Evolutionary conservation across 1,140 invertebrate genomes (phyloP).

Genomic region (Drosophila lowei): DNA sequence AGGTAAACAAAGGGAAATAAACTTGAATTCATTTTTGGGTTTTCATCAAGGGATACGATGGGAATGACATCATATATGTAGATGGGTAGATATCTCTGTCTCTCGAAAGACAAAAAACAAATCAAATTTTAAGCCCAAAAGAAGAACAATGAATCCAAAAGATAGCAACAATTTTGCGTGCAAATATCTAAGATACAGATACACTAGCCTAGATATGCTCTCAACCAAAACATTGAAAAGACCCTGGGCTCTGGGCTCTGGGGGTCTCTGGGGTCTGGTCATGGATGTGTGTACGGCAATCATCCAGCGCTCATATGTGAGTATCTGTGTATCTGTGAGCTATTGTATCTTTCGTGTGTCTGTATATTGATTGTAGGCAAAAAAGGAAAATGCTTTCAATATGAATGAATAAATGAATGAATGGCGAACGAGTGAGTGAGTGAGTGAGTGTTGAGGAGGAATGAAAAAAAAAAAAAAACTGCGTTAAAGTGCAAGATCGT

Average conservation of each 20-base stretch:
- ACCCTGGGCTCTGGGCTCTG: slow-evolving; percentile 59
- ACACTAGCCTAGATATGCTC: slow-evolving; percentile 82
- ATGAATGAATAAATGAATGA: slow-evolving; percentile 15
- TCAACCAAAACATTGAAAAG: slow-evolving; percentile 81
- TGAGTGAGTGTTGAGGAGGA: slow-evolving; percentile 13
- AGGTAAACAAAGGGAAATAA: slow-evolving; percentile 46
- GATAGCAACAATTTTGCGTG: slow-evolving; percentile 79
- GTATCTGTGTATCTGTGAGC: slow-evolving; percentile 45
- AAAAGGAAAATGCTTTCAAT: slow-evolving; percentile 28
- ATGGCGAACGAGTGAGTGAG: neutral
- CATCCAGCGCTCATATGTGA: slow-evolving; percentile 24
- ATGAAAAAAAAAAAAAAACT: slow-evolving; percentile 12
- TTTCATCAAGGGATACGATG: slow-evolving; percentile 39
- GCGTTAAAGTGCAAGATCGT: slow-evolving; percentile 55
- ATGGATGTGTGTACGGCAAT: slow-evolving; percentile 49
- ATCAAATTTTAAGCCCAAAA: slow-evolving; percentile 47
- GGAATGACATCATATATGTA: slow-evolving; percentile 34
- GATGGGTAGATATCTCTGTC: neutral
- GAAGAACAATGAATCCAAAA: slow-evolving; percentile 39
- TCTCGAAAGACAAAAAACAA: slow-evolving; percentile 19
- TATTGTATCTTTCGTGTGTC: slow-evolving; percentile 62
- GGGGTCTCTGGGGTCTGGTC: slow-evolving; percentile 9
- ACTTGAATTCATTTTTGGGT: slow-evolving; percentile 39
- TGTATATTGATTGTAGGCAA: slow-evolving; percentile 55
- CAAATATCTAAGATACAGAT: slow-evolving; percentile 83